Conservation (phyloP, 2,797 vertebrate species). For the Halcyon smyrnensis region DNA sequence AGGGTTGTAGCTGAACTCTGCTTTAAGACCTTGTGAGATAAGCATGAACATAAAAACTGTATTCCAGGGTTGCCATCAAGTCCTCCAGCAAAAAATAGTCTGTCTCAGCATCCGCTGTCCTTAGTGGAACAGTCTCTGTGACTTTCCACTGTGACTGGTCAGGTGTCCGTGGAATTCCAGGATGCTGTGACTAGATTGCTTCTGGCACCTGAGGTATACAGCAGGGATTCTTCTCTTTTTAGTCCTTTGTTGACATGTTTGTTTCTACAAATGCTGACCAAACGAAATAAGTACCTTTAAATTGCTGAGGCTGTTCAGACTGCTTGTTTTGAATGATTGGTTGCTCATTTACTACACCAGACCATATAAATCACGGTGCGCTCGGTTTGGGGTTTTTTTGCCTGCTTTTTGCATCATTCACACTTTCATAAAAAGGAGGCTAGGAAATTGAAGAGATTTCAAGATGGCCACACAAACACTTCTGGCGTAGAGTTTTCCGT, state of each 20-base stretch:
- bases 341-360: background rate
- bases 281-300: background rate
- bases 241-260: background rate
- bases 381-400: background rate
- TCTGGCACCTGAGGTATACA: background rate
- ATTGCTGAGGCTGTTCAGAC: background rate
- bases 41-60: rapidly evolving
- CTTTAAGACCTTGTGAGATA: background rate
- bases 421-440: background rate
- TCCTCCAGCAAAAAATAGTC: background rate
- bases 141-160: background rate
- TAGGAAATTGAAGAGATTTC: background rate
- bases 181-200: background rate
- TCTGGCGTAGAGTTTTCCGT: background rate
- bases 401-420: background rate
- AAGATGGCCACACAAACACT: constrained; percentile 42
- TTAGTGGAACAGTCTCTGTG: background rate
- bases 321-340: background rate
- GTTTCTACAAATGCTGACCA: background rate
- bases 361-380: background rate
- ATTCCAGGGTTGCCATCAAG: background rate
- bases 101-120: background rate
- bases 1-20: background rate
- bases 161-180: background rate
- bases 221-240: background rate